Base-by-base conservation (phyloP, 2,888 invertebrate genomes). In the Philopedon plagiatum region DNA sequence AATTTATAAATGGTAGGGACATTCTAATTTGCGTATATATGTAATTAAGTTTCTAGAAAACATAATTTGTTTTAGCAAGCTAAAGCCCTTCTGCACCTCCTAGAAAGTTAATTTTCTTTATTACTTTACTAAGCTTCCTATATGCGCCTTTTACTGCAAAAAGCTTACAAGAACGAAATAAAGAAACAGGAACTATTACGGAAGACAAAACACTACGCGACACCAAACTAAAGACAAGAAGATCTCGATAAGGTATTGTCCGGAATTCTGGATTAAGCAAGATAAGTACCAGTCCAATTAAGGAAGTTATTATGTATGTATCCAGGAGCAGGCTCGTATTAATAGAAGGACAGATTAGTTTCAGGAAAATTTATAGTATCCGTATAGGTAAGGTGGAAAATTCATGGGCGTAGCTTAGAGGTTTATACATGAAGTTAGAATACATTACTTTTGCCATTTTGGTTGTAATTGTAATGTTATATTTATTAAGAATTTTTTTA, bases 231-330 rank as follows among this genome's bases (percentile, higher is more conserved):
- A 51, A 51, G 67, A 67, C 60, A 61, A 58, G 60, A 29, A 60
- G 39, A 44, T 60, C 60, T 39, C 21, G 68, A 69, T 62, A 69
- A 69, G 68, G 37, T 23, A 62, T 61, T 44, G 68, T 60, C 62
- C 62, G 61, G 62, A 26, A 19, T 41, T 29, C 19, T 11, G 62
- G 62, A 61, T 69, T 62, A 56, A 62, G 68, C 3, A 3, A 69
- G 68, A 69, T 69, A 69, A 62, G 68, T 62, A 69, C 61, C 62
- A 41, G 68, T 69, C 61, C 68, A 69, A 69, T 69, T 69, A 69
- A 62, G 56, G 41, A 69, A 62, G 68, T 69, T 69, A 61, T 69
- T 69, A 69, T 54, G 68, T 69, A 62, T 62, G 68, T 62, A 69
- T 62, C 60, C 41, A 62, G 41, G 46, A 62, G 39, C 51, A 39